Base-by-base conservation (phyloP, 2,888 invertebrate species). In the Temnothorax unifasciatus region DNA sequence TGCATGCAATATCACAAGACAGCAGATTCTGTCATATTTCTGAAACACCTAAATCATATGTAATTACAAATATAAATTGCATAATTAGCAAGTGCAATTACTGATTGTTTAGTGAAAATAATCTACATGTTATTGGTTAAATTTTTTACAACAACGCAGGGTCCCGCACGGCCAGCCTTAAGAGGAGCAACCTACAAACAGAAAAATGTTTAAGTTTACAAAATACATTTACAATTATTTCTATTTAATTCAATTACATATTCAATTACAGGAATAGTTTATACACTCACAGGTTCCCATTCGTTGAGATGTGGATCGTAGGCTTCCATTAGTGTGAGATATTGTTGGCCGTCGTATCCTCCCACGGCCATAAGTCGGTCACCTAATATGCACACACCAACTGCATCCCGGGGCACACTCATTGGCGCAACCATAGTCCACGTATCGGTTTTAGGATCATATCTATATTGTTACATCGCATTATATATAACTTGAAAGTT, bases 261-360 rank as follows among this genome's bases (percentile, higher is more conserved):
- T 47, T 29, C 0, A 83, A 69, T 68, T 38, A 50, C 9, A 50
- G 13, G 15, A 54, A 57, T 34, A 44, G 5, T 15, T 57, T 74
- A n/a, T 18, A 81, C 61, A 89, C 90, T 91, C 91, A 96, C 96
- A 95, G 95, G 95, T 87, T 95, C 95, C 98, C 98, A 98, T 93
- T 97, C 97, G 95, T 98, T 97, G 3, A 96, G 96, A 93, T 97
- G 97, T 1, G 98, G 97, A 95, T 99, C 98, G 94, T 98, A 99
- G 85, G 97, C 97, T 93, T 99, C 99, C 2, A 98, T 99, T 85
- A 97, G 97, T 92, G 97, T 97, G 66, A 98, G 96, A 94, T 98
- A 99, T 91, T 97, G 97, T 92, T 97, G 97, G 41, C 99, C 99
- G 95, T 99, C 98, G 94, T 98, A 99, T 0, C 99, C 99, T 34